These are phyloP conservation scores for Erebia aethiops DNA, from an alignment of 2,888 invertebrate genomes.

Conservation along the genomic window DNA sequence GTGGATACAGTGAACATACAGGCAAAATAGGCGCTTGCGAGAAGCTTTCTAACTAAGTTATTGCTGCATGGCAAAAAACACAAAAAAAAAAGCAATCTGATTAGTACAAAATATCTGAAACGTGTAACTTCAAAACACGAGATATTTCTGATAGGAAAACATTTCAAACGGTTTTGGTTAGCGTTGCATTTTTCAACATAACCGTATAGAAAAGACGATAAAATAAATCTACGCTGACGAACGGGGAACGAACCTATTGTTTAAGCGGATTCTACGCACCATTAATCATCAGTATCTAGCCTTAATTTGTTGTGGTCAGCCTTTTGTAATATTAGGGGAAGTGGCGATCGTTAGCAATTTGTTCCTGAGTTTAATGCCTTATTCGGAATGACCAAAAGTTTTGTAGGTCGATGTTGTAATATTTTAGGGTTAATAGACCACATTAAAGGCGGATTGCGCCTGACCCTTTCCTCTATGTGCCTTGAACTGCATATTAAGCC, in stretches of 20 bases:
- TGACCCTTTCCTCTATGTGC: too few relatives aligned
- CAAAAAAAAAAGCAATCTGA: too few relatives aligned
- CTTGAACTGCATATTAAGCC: too few relatives aligned
- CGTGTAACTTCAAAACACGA: background rate
- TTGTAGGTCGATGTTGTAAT: background rate
- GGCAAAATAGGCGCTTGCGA: too few relatives aligned
- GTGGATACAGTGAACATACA: too few relatives aligned
- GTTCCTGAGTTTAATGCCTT: slow-evolving; percentile 28
- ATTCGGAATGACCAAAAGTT: background rate
- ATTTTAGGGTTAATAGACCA: background rate
- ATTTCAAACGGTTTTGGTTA: background rate
- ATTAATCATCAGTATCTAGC: slow-evolving; percentile 46
- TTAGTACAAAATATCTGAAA: too few relatives aligned
- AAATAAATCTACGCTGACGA: slow-evolving; percentile 20
- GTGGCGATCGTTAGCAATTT: slow-evolving; percentile 38
- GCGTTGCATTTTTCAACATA: background rate
- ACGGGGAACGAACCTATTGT: slow-evolving; percentile 27
- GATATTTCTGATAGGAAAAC: background rate
- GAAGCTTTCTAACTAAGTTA: too few relatives aligned
- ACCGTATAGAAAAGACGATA: background rate
- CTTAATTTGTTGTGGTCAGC: slow-evolving; percentile 44
- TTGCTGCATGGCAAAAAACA: too few relatives aligned
- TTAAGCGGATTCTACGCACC: slow-evolving; percentile 34
- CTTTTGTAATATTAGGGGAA: slow-evolving; percentile 36
- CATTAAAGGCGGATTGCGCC: background rate